Conservation (phyloP, 1,140 invertebrate genomes). For the Bombus picipes region DNA sequence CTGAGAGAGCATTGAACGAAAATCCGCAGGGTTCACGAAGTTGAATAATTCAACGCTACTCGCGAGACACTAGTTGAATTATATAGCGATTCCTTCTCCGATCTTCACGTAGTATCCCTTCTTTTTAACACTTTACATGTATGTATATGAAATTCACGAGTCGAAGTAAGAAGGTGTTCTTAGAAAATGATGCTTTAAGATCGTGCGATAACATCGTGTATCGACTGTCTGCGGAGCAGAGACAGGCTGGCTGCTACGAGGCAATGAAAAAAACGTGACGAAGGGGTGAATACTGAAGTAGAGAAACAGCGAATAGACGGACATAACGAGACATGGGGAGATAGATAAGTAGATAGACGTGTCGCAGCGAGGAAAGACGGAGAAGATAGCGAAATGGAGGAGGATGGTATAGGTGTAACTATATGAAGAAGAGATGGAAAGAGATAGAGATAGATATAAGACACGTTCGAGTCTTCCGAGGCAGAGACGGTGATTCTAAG, state of each 20-base stretch:
- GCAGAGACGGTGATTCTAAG: conserved; percentile 11
- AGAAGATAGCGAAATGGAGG: background rate
- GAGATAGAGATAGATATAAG: conserved; percentile 36
- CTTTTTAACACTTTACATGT: background rate
- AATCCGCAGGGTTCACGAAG: background rate
- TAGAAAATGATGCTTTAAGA: conserved; percentile 17
- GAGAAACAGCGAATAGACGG: conserved; percentile 46
- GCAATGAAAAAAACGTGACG: conserved; percentile 12
- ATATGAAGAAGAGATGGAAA: conserved; percentile 1
- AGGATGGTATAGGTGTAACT: conserved; percentile 36
- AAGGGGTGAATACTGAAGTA: conserved; percentile 28
- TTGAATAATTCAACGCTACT: background rate
- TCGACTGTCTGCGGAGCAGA: conserved; percentile 38
- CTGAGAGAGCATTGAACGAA: too few relatives aligned
- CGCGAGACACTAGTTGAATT: too few relatives aligned
- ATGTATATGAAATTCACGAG: background rate
- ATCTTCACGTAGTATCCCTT: background rate
- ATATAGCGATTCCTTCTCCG: background rate
- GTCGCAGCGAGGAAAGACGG: background rate
- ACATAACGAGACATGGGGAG: conserved; percentile 42
- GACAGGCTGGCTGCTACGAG: background rate
- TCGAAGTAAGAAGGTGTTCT: background rate
- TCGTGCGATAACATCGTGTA: background rate
- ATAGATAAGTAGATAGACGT: conserved; percentile 40
- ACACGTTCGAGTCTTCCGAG: conserved; percentile 40